A percentile compares a stretch with the other conserved stretches of the same genome.
Conservation (phyloP, 2,888 invertebrate genomes). For the Leptinotarsa rubiginosa region DNA sequence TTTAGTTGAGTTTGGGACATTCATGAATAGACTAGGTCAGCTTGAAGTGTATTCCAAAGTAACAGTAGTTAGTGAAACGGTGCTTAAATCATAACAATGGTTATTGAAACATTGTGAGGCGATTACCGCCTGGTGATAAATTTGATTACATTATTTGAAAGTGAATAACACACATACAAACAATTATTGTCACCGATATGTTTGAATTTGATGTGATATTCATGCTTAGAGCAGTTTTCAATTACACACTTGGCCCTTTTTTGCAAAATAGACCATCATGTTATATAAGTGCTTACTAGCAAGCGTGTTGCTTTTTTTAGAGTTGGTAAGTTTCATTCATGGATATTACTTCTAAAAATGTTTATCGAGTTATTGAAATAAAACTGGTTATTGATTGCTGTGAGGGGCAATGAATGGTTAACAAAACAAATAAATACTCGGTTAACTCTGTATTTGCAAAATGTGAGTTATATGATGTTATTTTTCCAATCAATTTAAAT, state of each 20-base stretch:
- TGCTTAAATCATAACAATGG: not conserved
- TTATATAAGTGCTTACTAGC: not conserved
- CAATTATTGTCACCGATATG: not conserved
- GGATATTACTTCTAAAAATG: not conserved
- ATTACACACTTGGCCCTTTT: not conserved
- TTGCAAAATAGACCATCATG: not conserved
- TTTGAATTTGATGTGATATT: not conserved
- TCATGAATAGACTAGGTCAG: conserved; percentile 5
- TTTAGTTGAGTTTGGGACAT: conserved; percentile 12
- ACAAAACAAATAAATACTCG: no score
- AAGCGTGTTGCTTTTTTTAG: not conserved
- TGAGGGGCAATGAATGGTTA: no score
- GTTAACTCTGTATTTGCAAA: no score
- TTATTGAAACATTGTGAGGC: not conserved
- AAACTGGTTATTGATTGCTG: no score
- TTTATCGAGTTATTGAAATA: no score
- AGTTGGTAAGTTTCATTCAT: not conserved
- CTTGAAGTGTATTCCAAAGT: not conserved
- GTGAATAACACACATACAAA: not conserved
- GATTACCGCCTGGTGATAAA: not conserved
- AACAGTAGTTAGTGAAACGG: not conserved
- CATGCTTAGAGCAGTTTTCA: not conserved
- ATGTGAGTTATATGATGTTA: no score
- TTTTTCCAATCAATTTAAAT: no score
- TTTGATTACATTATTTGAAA: not conserved